Evolutionary conservation across 2,888 invertebrate genomes (phyloP), one percentile per base, ranked within the genome.

Genomic region (Hecatera dysodea): DNA sequence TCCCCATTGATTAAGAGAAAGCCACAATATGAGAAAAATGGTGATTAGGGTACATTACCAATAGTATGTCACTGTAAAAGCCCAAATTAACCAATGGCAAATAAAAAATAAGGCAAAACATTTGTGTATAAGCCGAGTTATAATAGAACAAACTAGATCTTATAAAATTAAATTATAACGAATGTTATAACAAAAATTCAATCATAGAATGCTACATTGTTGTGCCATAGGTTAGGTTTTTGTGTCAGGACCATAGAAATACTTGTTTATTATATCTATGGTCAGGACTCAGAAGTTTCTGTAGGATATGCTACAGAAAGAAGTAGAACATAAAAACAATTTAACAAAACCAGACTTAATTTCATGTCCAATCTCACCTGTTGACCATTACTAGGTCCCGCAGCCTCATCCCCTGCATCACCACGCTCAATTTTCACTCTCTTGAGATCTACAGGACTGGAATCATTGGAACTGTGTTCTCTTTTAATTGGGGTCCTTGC

Each of bases 311-410:
- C 33, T 39, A 39, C 39, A 39, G 15, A 39, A 39, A 8, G 33
- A 33, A 33, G 1, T 4, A 29, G 8, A 9, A 1, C 33, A 33
- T 33, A 27, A 17, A 17, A n/a, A 22, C 1, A 19, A 9, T 9
- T 53, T 53, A 8, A 33, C 15, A 7, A 22, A 22, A 19, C 19
- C 2, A 17, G 42, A n/a, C n/a, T 17, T 46, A 52, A 12, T 22
- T 56, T 39, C 15, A 48, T 17, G 29, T 22, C 24, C 27, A 44
- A n/a, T 46, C 55, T 53, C 81, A 89, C 88, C 68, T 64, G 76
- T 84, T 86, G 86, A 77, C 83, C 84, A 77, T 86, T 87, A 77
- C 92, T 93, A 9, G 91, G 88, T 12, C 92, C 91, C 9, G 91
- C 86, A 44, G 50, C 79, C 65, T 70, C 52, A 39, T 60, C 63